phyloP scores from a whole-genome alignment of 2,113 vertebrate species.

The Perognathus longimembris region DNA sequence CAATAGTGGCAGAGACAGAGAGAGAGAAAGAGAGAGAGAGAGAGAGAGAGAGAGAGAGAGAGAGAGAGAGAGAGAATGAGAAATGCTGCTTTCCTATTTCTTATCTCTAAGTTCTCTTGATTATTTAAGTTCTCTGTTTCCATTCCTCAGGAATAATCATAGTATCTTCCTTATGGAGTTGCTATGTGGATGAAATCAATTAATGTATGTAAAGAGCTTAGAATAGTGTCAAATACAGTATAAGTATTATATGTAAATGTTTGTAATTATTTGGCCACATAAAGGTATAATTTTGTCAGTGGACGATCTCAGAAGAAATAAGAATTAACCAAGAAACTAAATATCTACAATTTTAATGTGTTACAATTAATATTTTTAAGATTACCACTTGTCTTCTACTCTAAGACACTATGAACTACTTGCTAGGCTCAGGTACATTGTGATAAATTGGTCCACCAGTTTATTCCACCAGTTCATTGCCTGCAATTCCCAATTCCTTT shows the following conservation, averaged over 20 bases:
- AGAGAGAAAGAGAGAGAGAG: no score
- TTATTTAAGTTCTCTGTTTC: not conserved
- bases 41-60: no score
- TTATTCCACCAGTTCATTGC: not conserved
- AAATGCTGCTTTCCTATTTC: not conserved
- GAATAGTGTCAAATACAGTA: slow-evolving; percentile 23
- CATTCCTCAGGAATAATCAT: not conserved
- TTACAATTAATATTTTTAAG: slow-evolving; percentile 45
- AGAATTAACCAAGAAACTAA: slow-evolving; percentile 41
- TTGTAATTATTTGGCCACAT: slow-evolving; percentile 49
- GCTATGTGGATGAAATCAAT: slow-evolving; percentile 20
- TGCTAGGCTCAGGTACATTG: not conserved
- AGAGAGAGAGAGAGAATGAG: no score
- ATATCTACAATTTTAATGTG: slow-evolving; percentile 2
- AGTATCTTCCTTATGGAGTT: not conserved
- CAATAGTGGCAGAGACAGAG: no score
- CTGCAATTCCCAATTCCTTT: no score
- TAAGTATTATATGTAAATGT: slow-evolving; percentile 20
- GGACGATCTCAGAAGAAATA: not conserved
- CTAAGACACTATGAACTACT: slow-evolving; percentile 4
- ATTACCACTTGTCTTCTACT: not conserved
- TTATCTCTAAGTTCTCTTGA: not conserved
- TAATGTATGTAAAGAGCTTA: slow-evolving; percentile 22
- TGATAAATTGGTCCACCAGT: not conserved
- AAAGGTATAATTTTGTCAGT: slow-evolving; percentile 34